These are phyloP conservation scores for Styela plicata DNA, from an alignment of 23 tunicate genomes.

Conservation along the genomic window DNA sequence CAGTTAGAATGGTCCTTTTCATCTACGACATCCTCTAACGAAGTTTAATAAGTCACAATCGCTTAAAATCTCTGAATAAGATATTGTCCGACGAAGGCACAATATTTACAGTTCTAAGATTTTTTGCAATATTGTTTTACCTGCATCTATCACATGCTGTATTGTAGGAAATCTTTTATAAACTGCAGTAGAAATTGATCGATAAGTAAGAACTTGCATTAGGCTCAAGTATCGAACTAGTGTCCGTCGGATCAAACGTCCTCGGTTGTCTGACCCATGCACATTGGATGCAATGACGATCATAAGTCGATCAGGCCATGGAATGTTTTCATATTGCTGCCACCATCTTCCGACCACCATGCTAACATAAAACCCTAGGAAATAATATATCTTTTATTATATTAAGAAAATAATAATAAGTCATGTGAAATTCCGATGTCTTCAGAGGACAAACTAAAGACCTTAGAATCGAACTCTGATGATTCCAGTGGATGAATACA, in stretches of 20 bases:
- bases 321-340: constrained; percentile 67
- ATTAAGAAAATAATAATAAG: too few species aligned
- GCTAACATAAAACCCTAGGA: constrained; percentile 79
- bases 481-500: too few species aligned
- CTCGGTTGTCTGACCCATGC: constrained; percentile 79
- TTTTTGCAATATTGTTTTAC: constrained; percentile 24
- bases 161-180: constrained; percentile 88
- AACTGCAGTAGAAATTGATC: constrained; percentile 75
- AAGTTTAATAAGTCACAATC: too few species aligned
- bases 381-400: too few species aligned
- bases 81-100: too few species aligned
- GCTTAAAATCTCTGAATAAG: too few species aligned
- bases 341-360: constrained; percentile 92
- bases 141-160: constrained; percentile 70
- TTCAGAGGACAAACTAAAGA: too few species aligned
- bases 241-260: constrained; percentile 64
- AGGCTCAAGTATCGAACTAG: constrained; percentile 63
- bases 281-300: constrained; percentile 56
- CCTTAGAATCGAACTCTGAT: too few species aligned
- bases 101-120: too few species aligned
- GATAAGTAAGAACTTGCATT: constrained; percentile 61
- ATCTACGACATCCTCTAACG: too few species aligned
- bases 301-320: constrained; percentile 89
- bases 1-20: too few species aligned
- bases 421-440: too few species aligned